Base-by-base conservation (phyloP, 1,140 invertebrate species). In the Anastatus disparis region DNA sequence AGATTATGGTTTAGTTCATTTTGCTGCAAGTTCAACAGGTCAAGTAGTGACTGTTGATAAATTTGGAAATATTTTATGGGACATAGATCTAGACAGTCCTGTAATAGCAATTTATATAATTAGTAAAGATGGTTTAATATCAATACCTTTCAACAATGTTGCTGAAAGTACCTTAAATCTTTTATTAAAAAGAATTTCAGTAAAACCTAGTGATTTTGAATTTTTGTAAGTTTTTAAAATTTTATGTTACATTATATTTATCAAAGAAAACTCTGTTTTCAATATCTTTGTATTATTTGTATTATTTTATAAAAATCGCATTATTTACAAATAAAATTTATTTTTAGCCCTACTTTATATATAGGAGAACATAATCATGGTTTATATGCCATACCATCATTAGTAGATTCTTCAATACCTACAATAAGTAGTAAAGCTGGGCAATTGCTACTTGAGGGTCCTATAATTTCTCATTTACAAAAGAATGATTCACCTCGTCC, bases 21-120 rank as follows among this genome's bases (percentile, higher is more conserved):
- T 97, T 79, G 91, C 95, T 2, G 94, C 93, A 0, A 97, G 94
- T 76, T 95, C 94, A n/a, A 93, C 90, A 75, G 96, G 96, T 0
- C 87, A 91, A 59, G 87, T 96, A 35, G 89, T 96, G 40, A 97
- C 95, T 0, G 88, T 95, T 48, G 90, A 94, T 78, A 85, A 90
- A 61, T 87, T 89, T 68, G 94, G 94, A 0, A 89, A 91, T 70
- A 86, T 95, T 35, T 81, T 96, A 8, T 99, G 97, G 97, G 90
- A 95, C 76, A 87, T 90, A 17, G 91, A 98, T 81, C 90, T 96
- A 53, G 90, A 91, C 55, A 96, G 95, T 70, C 96, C 97, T 2
- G 91, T 99, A 2, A 93, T 99, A 53, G 96, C 94, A 0, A 90
- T 96, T 65, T 99, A 98, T 83, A 85, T 92, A 1, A 84, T 97